A percentile compares a stretch with the other conserved stretches of the same genome.
phyloP scores from a whole-genome alignment of 2,888 invertebrate species.

The Sthenelais limicola region DNA sequence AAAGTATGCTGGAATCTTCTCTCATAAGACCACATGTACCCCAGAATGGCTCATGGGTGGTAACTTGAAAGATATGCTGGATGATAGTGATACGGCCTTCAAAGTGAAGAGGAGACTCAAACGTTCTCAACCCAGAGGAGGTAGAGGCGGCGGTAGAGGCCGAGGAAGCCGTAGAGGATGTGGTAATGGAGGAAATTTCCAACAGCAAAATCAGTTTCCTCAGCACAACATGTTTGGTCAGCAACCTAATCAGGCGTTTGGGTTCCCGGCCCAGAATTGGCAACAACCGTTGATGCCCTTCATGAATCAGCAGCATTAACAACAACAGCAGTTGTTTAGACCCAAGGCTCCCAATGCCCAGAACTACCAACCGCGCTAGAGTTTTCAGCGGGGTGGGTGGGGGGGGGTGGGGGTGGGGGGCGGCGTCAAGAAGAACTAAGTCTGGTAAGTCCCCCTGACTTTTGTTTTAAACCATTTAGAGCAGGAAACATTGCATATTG shows the following conservation, averaged over 20 bases:
- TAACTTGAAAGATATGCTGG: too few relatives aligned
- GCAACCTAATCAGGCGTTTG: not conserved
- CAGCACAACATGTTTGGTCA: not conserved
- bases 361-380: not conserved
- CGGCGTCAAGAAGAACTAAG: not conserved
- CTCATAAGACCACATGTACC: too few relatives aligned
- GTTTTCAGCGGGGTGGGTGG: not conserved
- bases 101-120: too few relatives aligned
- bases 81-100: too few relatives aligned
- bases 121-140: too few relatives aligned
- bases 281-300: not conserved
- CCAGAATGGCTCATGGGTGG: too few relatives aligned
- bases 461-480: not conserved
- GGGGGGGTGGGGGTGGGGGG: not conserved
- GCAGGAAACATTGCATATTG: not conserved
- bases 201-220: too few relatives aligned
- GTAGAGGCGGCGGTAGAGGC: too few relatives aligned
- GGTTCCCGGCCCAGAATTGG: not conserved
- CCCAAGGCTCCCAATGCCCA: not conserved
- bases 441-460: not conserved
- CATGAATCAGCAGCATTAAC: not conserved
- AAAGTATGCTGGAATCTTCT: too few relatives aligned
- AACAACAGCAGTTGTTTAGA: not conserved
- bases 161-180: too few relatives aligned
- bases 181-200: too few relatives aligned